These are phyloP conservation scores for Diarsia mendica DNA, from an alignment of 2,888 invertebrate species.

Conservation along the genomic window DNA sequence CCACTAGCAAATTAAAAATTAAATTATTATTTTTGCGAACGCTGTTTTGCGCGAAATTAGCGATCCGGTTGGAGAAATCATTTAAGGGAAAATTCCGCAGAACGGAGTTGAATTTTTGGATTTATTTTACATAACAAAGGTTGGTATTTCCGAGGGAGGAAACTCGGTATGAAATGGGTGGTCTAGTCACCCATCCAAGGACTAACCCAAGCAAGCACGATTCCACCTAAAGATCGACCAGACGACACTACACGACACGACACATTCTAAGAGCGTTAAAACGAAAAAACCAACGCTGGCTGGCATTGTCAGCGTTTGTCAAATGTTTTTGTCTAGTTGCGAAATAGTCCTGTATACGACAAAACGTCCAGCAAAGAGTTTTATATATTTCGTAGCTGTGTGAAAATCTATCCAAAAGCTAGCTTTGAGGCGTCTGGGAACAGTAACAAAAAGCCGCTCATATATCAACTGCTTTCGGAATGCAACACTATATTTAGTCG, in stretches of 20 bases:
- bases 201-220: too few relatives aligned
- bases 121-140: background rate
- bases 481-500: constrained; percentile 22
- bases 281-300: constrained; percentile 4
- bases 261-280: background rate
- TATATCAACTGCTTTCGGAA: constrained; percentile 27
- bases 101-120: background rate
- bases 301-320: constrained; percentile 6
- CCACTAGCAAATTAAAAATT: constrained; percentile 40
- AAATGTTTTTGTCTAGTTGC: constrained; percentile 14
- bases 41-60: constrained; percentile 21
- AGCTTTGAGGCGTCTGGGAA: too few relatives aligned
- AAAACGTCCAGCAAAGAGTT: background rate
- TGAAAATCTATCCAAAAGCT: too few relatives aligned
- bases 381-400: background rate
- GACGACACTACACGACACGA: background rate
- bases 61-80: background rate
- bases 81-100: background rate
- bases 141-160: too few relatives aligned
- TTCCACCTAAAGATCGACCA: too few relatives aligned
- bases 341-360: background rate
- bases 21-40: constrained; percentile 40
- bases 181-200: too few relatives aligned
- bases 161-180: too few relatives aligned
- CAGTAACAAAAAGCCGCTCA: constrained; percentile 30